phyloP scores from a whole-genome alignment of 2,113 vertebrate species.

The Cairina moschata region DNA sequence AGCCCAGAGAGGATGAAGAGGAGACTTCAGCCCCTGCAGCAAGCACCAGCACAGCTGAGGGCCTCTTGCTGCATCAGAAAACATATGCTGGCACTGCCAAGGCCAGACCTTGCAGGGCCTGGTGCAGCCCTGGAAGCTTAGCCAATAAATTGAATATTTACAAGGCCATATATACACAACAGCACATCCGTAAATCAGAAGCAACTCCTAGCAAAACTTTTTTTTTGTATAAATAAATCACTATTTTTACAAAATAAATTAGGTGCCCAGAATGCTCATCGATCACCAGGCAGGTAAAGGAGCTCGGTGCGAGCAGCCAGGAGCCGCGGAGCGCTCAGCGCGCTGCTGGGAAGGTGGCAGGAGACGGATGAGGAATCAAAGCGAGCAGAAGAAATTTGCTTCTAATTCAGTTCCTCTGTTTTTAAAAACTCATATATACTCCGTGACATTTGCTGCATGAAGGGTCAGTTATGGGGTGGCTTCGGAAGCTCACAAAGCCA shows the following conservation, averaged over 20 bases:
- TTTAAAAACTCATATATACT: background rate
- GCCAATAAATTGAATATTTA: background rate
- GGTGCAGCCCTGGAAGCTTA: background rate
- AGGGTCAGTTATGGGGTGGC: background rate
- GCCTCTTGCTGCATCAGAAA: background rate
- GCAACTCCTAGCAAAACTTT: conserved; percentile 26
- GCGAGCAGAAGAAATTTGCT: background rate
- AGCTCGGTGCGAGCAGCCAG: background rate
- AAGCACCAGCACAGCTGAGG: rapidly evolving
- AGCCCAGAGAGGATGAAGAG: background rate
- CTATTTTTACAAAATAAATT: background rate
- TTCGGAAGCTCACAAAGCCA: background rate
- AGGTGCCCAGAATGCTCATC: background rate
- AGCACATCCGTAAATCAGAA: conserved; percentile 53
- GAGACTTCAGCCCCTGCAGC: rapidly evolving
- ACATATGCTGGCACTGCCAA: background rate
- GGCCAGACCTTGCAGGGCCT: background rate
- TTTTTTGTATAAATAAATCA: background rate
- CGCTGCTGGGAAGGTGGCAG: background rate
- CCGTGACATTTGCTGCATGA: background rate
- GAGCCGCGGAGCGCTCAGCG: background rate
- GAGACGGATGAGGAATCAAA: background rate
- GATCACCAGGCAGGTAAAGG: background rate
- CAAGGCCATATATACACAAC: background rate
- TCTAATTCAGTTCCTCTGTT: background rate